Evolutionary conservation across 64 coral and sea anemone species (phyloP), one percentile per base, ranked within the genome.

Genomic region (Actinia tenebrosa): DNA sequence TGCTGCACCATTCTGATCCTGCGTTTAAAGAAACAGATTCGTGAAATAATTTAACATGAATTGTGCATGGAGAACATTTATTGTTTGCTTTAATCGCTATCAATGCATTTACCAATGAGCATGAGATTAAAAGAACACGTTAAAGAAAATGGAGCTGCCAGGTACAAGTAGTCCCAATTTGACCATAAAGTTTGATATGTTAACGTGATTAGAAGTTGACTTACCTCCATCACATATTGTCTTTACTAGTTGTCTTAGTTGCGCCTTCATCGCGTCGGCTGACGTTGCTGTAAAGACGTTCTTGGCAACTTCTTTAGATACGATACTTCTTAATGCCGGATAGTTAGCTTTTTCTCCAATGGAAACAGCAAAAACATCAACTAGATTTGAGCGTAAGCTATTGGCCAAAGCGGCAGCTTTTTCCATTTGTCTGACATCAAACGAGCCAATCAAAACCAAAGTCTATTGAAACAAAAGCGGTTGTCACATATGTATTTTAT

Each of bases 251-350:
- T 43, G 20, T 30, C 83, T 5, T 20, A 85, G 56, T 20, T 85
- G 83, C 11, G 83, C 58, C 17, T 61, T 64, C 42, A 85, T 44
- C 23, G 83, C 83, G 45, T 85, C 53, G 17, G 54, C 83, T 15
- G 83, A 85, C 53, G 83, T 85, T 42, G 17, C 83, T 17, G 83
- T 64, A 42, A 85, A 85, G 23, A 85, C 83, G 16, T 55, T 59
- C 60, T 85, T 85, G 22, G 19, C 83, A 18, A 44, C 22, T 44
- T 55, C 52, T 44, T 44, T 58, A 44, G 83, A 85, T 18, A 85
- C 83, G 6, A 85, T 64, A n/a, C 18, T 64, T 45, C 83, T 55
- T 45, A 85, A 46, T 27, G 83, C 83, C 11, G 26, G 50, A 26
- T 85, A 85, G 15, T 85, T 85, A 61, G 83, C 52, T 61, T 10